Base-by-base conservation (phyloP, 2,797 vertebrate species). In the Melopsittacus undulatus region DNA sequence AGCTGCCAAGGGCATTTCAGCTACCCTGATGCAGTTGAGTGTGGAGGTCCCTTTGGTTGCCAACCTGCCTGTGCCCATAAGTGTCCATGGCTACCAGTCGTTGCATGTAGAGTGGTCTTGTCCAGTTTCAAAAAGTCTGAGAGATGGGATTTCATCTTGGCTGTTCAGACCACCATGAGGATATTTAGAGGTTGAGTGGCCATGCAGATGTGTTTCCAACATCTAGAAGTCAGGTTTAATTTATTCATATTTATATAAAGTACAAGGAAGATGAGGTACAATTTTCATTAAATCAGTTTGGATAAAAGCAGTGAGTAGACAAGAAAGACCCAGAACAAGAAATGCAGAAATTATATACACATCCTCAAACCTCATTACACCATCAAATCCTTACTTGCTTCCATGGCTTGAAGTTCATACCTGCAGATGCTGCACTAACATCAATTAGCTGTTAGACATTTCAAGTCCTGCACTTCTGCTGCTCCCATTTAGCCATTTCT, bases 191-290 rank as follows among this genome's bases (percentile, higher is more conserved):
- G 38, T 7, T 36, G 62, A 54, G 27, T 74, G 45, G 51, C 52
- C 75, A 66, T 8, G 30, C 30, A 49, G 29, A 77, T 0, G 0
- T 51, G 42, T 63, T 93, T 63, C 62, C 69, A 90, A 66, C 40
- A 79, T 51, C 56, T 45, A 48, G 32, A 83, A 82, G 16, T 51
- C 57, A 43, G 6, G 9, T 68, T 19, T 83, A 10, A 51, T 68
- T 72, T 75, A 40, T 54, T 85, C 52, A 11, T 36, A 62, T 83
- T 92, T 87, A 94, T 91, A 91, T 19, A 70, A 64, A 77, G 70
- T 43, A 45, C 42, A 74, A 61, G 32, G 36, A 91, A 80, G 89
- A 72, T 24, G 22, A 81, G 30, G 21, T 63, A 36, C 48, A 12
- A 11, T 56, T 90, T 86, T 48, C 10, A 69, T n/a, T 2, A 73